A percentile compares a stretch with the other conserved stretches of the same genome.
Conservation (phyloP, 2,888 invertebrate genomes). For the Dinocampus coccinellae region DNA sequence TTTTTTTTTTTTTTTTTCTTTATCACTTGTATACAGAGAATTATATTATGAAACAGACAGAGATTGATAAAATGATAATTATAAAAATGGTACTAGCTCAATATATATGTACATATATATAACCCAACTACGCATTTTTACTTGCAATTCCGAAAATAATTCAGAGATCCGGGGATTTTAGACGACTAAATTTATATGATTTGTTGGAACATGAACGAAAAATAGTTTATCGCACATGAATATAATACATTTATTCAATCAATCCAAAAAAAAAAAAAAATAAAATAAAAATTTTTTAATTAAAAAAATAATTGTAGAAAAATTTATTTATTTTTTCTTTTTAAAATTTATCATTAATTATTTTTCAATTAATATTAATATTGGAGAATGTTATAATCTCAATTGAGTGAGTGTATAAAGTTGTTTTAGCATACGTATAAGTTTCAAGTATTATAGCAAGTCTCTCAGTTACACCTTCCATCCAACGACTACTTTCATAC, state of each 20-base stretch:
- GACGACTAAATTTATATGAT: constrained; percentile 6
- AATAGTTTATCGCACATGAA: too few relatives aligned
- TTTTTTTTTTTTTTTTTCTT: not conserved
- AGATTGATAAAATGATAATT: not conserved
- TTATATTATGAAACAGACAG: not conserved
- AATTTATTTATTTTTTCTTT: not conserved
- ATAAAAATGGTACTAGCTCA: too few relatives aligned
- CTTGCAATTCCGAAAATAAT: constrained; percentile 24
- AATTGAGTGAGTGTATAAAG: not conserved
- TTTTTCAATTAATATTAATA: not conserved
- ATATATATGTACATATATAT: not conserved
- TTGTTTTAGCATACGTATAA: not conserved
- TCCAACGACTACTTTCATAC: constrained; percentile 48
- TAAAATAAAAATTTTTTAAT: not conserved
- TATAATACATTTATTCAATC: too few relatives aligned
- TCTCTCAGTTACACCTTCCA: constrained; percentile 21
- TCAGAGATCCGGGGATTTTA: constrained; percentile 8
- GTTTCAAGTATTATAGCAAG: constrained; percentile 2
- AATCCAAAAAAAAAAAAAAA: too few relatives aligned
- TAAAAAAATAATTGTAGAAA: not conserved
- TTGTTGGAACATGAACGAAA: constrained; percentile 5
- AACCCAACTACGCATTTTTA: not conserved
- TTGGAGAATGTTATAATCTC: not conserved
- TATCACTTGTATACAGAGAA: not conserved
- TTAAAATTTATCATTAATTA: not conserved